A percentile compares a stretch with the other conserved stretches of the same genome.
phyloP scores from a whole-genome alignment of 2,888 invertebrate species.

The Oxyteleia sp. region DNA sequence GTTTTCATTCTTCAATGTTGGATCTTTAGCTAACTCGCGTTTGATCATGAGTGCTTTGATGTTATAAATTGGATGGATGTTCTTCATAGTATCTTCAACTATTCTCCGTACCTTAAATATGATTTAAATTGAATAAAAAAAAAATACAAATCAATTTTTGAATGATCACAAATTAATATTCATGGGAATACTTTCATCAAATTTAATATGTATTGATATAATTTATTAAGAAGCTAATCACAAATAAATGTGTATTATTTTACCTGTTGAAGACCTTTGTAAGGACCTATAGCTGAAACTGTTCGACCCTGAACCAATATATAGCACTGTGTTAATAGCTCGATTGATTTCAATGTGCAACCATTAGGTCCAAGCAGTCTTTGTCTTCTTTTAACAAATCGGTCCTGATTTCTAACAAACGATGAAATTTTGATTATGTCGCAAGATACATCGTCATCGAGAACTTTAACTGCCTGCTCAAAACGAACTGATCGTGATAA shows the following conservation, averaged over 20 bases:
- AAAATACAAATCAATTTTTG: too few species aligned
- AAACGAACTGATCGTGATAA: conserved; percentile 98
- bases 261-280: conserved; percentile 94
- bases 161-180: too few species aligned
- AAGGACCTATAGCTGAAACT: conserved; percentile 98
- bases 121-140: too few species aligned
- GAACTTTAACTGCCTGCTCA: conserved; percentile 96
- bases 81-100: conserved; percentile 99
- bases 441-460: conserved; percentile 96
- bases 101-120: conserved; percentile 92
- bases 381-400: conserved; percentile 98
- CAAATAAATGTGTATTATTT: too few species aligned
- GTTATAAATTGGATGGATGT: conserved; percentile 99
- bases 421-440: conserved; percentile 99
- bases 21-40: conserved; percentile 97
- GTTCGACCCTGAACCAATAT: conserved; percentile 99
- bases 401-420: conserved; percentile 95
- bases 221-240: too few species aligned
- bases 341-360: conserved; percentile 98
- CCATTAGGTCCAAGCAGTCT: conserved; percentile 98
- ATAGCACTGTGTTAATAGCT: conserved; percentile 98
- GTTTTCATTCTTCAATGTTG: conserved; percentile 95
- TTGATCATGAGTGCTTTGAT: conserved; percentile 99
- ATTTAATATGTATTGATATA: too few species aligned
- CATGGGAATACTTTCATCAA: too few species aligned